phyloP scores from a whole-genome alignment of 1,140 invertebrate genomes.

The Papilio polytes region DNA sequence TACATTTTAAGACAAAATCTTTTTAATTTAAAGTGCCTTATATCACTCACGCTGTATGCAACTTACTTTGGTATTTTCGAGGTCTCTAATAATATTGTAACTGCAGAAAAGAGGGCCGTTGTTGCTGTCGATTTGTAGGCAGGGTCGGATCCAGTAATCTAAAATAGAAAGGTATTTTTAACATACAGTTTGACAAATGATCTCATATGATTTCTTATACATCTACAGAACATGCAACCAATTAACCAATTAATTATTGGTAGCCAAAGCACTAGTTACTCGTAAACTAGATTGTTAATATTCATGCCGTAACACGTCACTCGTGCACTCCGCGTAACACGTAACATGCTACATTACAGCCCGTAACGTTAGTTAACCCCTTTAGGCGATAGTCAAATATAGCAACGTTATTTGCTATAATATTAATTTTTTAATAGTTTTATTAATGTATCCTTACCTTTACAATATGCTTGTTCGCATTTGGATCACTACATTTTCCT shows the following conservation, averaged over 20 bases:
- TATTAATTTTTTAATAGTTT: not conserved
- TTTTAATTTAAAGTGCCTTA: not conserved
- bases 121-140: slow-evolving; percentile 90
- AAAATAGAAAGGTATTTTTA: slow-evolving; percentile 61
- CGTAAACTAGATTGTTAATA: no score
- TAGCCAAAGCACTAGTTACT: no score
- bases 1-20: not conserved
- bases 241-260: no score
- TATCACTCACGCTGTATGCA: not conserved
- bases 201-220: no score
- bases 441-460: slow-evolving; percentile 36
- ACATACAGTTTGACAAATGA: not conserved
- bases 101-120: slow-evolving; percentile 87
- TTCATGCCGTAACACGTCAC: no score
- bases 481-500: slow-evolving; percentile 90
- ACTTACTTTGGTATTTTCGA: slow-evolving; percentile 87
- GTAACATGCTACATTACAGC: no score
- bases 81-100: slow-evolving; percentile 90
- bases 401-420: not conserved
- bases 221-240: no score
- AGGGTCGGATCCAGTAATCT: slow-evolving; percentile 86
- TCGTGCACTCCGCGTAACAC: no score
- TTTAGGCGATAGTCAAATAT: no score
- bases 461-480: slow-evolving; percentile 81
- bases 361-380: no score